Percentiles rank a stretch among this genome's conserved stretches.
These are phyloP conservation scores for Sebastes itinus DNA, from an alignment of 2,797 vertebrate genomes.

Conservation along the genomic window DNA sequence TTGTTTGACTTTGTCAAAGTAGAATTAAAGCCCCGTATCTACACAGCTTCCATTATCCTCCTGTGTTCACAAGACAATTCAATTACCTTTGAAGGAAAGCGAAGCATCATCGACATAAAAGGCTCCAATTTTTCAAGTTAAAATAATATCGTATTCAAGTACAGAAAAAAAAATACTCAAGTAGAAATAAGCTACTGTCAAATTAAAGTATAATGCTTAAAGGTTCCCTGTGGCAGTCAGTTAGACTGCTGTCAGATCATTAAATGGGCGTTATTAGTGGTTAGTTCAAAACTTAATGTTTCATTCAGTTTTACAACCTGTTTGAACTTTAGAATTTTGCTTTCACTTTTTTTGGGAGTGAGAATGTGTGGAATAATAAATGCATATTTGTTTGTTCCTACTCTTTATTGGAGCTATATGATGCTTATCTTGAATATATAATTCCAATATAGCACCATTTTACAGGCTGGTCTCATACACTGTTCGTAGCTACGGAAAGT, in stretches of 20 bases:
- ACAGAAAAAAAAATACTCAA: neutral
- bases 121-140: conserved; percentile 10
- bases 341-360: neutral
- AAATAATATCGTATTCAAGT: neutral
- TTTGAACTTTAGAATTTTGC: too few species aligned
- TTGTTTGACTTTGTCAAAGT: conserved; percentile 73
- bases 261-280: too few species aligned
- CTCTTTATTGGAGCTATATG: neutral
- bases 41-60: conserved; percentile 57
- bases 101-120: conserved; percentile 44
- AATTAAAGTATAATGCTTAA: neutral
- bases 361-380: neutral
- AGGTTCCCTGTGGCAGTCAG: accelerated
- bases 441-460: neutral
- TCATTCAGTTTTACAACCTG: too few species aligned
- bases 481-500: too few species aligned
- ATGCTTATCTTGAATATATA: neutral
- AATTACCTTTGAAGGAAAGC: conserved; percentile 52
- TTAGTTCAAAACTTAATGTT: too few species aligned
- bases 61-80: conserved; percentile 62
- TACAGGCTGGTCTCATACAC: too few species aligned
- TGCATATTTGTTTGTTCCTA: neutral
- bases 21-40: conserved; percentile 62
- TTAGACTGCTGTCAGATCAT: neutral
- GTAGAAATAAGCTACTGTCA: neutral